Percentiles rank a stretch among this genome's conserved stretches.
These are phyloP conservation scores for Orientallactaga bullata DNA, from an alignment of 2,113 vertebrate genomes.

Conservation along the genomic window DNA sequence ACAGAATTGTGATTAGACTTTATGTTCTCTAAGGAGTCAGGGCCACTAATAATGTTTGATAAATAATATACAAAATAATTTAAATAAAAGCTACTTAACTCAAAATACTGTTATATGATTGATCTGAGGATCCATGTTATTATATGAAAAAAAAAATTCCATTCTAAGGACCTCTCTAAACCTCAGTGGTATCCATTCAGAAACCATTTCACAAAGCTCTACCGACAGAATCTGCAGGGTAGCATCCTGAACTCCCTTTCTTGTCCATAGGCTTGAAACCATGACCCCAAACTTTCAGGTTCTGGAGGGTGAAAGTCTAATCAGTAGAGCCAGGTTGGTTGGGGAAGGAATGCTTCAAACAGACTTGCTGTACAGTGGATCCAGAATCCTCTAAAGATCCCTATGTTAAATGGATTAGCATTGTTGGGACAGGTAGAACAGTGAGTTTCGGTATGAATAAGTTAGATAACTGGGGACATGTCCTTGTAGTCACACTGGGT, in stretches of 20 bases:
- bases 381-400: no score
- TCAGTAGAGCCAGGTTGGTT: not conserved
- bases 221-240: not conserved
- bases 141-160: not conserved
- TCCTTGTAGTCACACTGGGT: accelerated
- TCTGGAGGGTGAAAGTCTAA: not conserved
- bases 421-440: not conserved
- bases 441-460: no score
- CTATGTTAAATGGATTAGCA: not conserved
- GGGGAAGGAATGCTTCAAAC: not conserved
- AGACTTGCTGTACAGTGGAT: not conserved
- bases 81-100: not conserved
- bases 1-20: not conserved
- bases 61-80: not conserved
- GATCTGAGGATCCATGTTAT: not conserved
- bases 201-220: not conserved
- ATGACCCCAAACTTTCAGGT: not conserved
- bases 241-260: not conserved
- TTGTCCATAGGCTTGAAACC: not conserved
- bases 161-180: not conserved
- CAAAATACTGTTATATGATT: not conserved
- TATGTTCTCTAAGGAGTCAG: not conserved
- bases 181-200: accelerated
- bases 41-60: not conserved
- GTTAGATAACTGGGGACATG: no score